Evolutionary conservation across 2,888 invertebrate genomes (phyloP).

Genomic region (Cerastis leucographa): DNA sequence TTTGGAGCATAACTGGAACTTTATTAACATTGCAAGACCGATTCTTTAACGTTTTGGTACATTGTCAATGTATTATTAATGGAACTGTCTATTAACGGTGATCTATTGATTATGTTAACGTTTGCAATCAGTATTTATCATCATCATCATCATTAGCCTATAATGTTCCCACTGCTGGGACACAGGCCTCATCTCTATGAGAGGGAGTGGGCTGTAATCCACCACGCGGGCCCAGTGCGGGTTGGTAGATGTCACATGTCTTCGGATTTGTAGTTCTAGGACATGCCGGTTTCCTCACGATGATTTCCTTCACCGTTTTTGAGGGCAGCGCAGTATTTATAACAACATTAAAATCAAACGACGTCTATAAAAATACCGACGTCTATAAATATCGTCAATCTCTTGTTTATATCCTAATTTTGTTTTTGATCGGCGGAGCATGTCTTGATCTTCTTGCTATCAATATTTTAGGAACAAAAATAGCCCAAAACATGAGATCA

Average conservation of each 20-base stretch:
- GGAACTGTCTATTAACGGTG: conserved; percentile 6
- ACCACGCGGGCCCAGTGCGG: no score
- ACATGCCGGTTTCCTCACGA: no score
- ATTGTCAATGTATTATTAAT: conserved; percentile 33
- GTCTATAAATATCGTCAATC: not conserved
- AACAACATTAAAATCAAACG: not conserved
- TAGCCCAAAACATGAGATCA: not conserved
- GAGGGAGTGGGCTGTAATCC: no score
- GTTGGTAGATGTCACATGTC: no score
- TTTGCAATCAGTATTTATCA: conserved; percentile 9
- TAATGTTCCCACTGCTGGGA: no score
- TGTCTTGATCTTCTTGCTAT: not conserved
- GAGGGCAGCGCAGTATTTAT: no score
- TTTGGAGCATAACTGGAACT: conserved; percentile 28
- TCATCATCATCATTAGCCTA: no score
- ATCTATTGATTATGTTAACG: conserved; percentile 2
- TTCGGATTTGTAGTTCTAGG: no score
- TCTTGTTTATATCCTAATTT: not conserved
- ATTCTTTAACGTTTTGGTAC: conserved; percentile 24
- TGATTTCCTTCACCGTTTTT: no score
- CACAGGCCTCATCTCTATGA: no score
- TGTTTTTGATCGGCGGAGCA: not conserved
- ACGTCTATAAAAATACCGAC: not conserved
- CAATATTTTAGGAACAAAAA: not conserved
- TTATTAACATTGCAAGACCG: conserved; percentile 41